A percentile compares a stretch with the other conserved stretches of the same genome.
These are phyloP conservation scores for Monopterus albus DNA, from an alignment of 2,113 vertebrate genomes.

Conservation along the genomic window DNA sequence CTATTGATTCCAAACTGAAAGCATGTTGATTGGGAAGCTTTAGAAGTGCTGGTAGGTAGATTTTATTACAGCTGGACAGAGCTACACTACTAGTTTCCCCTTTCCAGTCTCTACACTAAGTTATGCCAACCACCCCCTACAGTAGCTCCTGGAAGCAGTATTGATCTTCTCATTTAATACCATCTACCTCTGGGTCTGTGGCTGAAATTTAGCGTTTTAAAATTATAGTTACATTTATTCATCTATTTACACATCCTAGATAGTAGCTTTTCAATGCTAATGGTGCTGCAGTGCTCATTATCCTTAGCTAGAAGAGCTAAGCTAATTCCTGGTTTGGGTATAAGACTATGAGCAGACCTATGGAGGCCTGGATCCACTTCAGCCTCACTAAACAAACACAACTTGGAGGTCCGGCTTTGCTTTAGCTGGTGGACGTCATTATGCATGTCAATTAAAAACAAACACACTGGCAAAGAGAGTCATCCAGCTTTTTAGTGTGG, in stretches of 20 bases:
- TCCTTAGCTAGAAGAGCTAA: too few species aligned
- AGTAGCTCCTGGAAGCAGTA: too few species aligned
- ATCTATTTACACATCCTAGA: too few species aligned
- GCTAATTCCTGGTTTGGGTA: conserved; percentile 41
- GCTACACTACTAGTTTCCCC: not conserved
- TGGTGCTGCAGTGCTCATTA: too few species aligned
- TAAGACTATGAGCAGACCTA: conserved; percentile 25
- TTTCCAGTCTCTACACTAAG: not conserved
- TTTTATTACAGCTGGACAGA: not conserved
- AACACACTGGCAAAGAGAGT: conserved; percentile 51
- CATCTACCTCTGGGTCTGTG: too few species aligned
- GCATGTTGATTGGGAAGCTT: not conserved
- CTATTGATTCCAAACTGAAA: not conserved
- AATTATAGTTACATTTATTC: too few species aligned
- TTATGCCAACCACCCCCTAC: not conserved
- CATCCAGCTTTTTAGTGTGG: conserved; percentile 47
- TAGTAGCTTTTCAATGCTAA: too few species aligned
- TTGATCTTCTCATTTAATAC: too few species aligned
- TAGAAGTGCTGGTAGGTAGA: not conserved
- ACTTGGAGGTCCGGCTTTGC: conserved; percentile 69
- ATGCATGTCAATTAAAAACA: conserved; percentile 65
- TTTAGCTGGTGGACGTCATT: conserved; percentile 59
- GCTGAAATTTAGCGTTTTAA: too few species aligned
- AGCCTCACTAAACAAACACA: conserved; percentile 64
- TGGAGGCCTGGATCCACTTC: conserved; percentile 40